These are phyloP conservation scores for Doryteuthis pealeii DNA, from an alignment of 1,140 invertebrate species.

Conservation along the genomic window DNA sequence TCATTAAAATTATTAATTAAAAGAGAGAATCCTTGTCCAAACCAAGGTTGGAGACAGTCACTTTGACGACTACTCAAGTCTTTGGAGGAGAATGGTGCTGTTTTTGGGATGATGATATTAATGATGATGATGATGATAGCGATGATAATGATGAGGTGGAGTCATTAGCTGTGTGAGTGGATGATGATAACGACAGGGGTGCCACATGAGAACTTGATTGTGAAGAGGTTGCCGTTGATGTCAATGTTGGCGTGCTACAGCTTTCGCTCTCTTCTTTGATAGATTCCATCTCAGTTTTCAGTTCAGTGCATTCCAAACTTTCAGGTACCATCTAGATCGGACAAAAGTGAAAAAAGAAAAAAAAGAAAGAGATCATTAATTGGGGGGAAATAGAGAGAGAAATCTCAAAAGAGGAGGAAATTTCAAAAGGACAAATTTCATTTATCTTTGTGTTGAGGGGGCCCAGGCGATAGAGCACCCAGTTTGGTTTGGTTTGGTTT, in stretches of 20 bases:
- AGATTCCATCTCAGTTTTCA: slow-evolving; percentile 45
- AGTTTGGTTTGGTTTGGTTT: too few relatives aligned
- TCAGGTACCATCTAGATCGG: background rate
- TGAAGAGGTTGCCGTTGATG: slow-evolving; percentile 11
- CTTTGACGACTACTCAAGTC: background rate
- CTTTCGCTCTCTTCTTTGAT: slow-evolving; percentile 48
- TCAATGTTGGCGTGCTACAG: slow-evolving; percentile 25
- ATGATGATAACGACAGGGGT: background rate
- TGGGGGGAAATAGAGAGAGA: too few relatives aligned
- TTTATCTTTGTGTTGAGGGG: too few relatives aligned
- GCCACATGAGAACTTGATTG: background rate
- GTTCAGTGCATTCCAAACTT: slow-evolving; percentile 15
- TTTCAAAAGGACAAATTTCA: too few relatives aligned
- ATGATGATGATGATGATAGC: slow-evolving; percentile 2
- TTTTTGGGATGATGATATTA: slow-evolving; percentile 12
- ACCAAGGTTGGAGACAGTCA: too few relatives aligned
- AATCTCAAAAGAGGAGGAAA: too few relatives aligned
- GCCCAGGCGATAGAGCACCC: too few relatives aligned
- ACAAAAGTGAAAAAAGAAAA: background rate
- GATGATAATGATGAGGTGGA: slow-evolving; percentile 6
- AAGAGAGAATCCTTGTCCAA: too few relatives aligned
- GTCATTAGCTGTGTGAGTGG: slow-evolving; percentile 21
- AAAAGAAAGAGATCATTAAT: too few relatives aligned
- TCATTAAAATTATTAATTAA: too few relatives aligned
- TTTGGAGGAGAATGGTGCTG: slow-evolving; percentile 6